Percentiles rank a stretch among this genome's conserved stretches.
These are phyloP conservation scores for Telmatochromis brachygnathus DNA, from an alignment of 2,113 vertebrate species.

Conservation along the genomic window DNA sequence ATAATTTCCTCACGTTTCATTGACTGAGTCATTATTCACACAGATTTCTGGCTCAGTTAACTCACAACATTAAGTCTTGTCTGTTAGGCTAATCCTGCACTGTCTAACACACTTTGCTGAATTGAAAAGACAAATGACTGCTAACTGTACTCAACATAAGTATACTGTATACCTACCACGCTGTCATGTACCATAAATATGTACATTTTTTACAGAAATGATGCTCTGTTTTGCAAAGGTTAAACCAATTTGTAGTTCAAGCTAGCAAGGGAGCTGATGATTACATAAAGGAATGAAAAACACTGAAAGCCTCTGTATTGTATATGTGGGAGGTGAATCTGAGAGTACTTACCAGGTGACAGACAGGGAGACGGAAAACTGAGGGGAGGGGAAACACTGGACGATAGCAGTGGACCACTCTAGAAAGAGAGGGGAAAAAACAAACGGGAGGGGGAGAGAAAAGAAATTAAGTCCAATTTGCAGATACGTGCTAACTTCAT, in stretches of 20 bases:
- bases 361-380: slow-evolving; percentile 20
- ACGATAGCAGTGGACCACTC: slow-evolving; percentile 47
- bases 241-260: not conserved
- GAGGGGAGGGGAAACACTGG: slow-evolving; percentile 38
- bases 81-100: not conserved
- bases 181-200: not conserved
- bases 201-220: not conserved
- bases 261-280: not conserved
- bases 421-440: not conserved
- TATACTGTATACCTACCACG: not conserved
- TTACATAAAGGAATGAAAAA: not conserved
- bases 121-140: not conserved
- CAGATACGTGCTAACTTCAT: not conserved
- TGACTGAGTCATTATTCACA: not conserved
- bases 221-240: not conserved
- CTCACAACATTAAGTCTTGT: not conserved
- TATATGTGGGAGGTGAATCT: not conserved
- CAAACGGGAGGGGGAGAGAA: not conserved
- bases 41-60: not conserved
- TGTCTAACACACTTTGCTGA: not conserved
- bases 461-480: not conserved
- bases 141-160: not conserved
- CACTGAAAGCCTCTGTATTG: not conserved
- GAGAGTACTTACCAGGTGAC: slow-evolving; percentile 52
- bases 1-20: not conserved